These are phyloP conservation scores for Ophraella communa DNA, from an alignment of 2,888 invertebrate genomes.

Conservation along the genomic window DNA sequence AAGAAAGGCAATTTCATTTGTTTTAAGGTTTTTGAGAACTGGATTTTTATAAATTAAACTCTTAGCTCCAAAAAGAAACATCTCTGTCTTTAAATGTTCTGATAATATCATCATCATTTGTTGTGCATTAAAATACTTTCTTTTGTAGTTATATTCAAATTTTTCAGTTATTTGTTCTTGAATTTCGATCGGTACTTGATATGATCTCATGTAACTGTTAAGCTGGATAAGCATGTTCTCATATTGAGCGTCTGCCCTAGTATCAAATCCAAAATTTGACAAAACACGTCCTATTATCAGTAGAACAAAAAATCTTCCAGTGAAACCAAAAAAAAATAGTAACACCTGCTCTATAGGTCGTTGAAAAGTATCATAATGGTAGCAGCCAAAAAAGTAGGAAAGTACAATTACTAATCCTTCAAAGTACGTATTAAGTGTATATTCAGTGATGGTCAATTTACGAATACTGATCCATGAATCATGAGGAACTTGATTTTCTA, in stretches of 20 bases:
- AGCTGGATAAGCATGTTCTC: constrained; percentile 61
- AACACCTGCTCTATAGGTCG: constrained; percentile 38
- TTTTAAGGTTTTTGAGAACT: constrained; percentile 58
- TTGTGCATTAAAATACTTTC: constrained; percentile 63
- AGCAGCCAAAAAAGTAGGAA: constrained; percentile 19
- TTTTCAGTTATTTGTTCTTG: constrained; percentile 60
- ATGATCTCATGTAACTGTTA: constrained; percentile 63
- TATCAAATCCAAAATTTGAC: constrained; percentile 45
- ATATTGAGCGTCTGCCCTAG: constrained; percentile 56
- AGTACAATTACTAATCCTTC: constrained; percentile 12
- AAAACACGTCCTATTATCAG: constrained; percentile 45
- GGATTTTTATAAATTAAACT: constrained; percentile 60
- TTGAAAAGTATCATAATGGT: not conserved
- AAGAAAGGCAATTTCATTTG: constrained; percentile 49
- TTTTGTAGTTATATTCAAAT: constrained; percentile 63
- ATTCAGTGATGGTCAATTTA: not conserved
- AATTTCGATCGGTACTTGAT: constrained; percentile 61
- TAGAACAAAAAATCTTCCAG: constrained; percentile 47
- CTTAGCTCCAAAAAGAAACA: constrained; percentile 60
- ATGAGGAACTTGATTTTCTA: not conserved
- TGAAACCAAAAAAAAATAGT: constrained; percentile 39
- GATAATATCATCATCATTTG: constrained; percentile 44
- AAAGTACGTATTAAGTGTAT: constrained; percentile 4
- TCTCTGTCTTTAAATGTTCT: constrained; percentile 57
- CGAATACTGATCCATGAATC: constrained; percentile 2